Conservation (phyloP, 2,113 vertebrate genomes). For the Ophiodon elongatus region DNA sequence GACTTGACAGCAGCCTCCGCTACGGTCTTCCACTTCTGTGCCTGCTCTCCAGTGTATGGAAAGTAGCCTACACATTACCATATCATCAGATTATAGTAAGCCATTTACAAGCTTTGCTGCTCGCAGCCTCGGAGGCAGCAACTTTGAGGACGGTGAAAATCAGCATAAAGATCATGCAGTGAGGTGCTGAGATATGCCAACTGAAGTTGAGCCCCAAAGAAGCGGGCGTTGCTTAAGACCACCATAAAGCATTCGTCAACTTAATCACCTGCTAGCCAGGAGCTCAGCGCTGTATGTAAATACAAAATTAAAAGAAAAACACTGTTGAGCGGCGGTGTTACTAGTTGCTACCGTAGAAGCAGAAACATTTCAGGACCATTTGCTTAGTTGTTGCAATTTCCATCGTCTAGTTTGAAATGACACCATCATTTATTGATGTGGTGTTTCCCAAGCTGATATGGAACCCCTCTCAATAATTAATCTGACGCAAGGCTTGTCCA, state of each 20-base stretch:
- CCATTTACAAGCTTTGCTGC: conserved; percentile 47
- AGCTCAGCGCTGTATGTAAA: conserved; percentile 8
- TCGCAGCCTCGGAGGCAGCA: conserved; percentile 30
- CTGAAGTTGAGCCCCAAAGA: conserved; percentile 19
- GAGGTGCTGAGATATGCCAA: conserved; percentile 20
- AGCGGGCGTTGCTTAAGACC: conserved; percentile 12
- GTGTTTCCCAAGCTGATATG: conserved; percentile 81
- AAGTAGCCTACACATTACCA: conserved; percentile 54
- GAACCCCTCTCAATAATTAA: conserved; percentile 82
- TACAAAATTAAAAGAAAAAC: conserved; percentile 33
- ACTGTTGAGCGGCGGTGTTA: conserved; percentile 1
- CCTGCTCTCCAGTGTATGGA: conserved; percentile 27
- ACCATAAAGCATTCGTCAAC: conserved; percentile 10
- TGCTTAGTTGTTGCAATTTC: conserved; percentile 66
- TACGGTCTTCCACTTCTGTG: neutral
- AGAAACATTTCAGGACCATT: conserved; percentile 51
- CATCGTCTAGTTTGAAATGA: conserved; percentile 68
- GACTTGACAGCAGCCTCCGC: conserved; percentile 27
- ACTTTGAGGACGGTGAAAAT: conserved; percentile 43
- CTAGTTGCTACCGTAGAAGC: conserved; percentile 8
- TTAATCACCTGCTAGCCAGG: conserved; percentile 15
- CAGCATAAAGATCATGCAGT: conserved; percentile 51
- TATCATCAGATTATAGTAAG: conserved; percentile 68
- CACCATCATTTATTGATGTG: conserved; percentile 82
- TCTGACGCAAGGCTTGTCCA: conserved; percentile 52